Percentiles rank a stretch among this genome's conserved stretches.
phyloP scores from a whole-genome alignment of 2,888 invertebrate genomes.

The Lepidochrysops patricia region DNA sequence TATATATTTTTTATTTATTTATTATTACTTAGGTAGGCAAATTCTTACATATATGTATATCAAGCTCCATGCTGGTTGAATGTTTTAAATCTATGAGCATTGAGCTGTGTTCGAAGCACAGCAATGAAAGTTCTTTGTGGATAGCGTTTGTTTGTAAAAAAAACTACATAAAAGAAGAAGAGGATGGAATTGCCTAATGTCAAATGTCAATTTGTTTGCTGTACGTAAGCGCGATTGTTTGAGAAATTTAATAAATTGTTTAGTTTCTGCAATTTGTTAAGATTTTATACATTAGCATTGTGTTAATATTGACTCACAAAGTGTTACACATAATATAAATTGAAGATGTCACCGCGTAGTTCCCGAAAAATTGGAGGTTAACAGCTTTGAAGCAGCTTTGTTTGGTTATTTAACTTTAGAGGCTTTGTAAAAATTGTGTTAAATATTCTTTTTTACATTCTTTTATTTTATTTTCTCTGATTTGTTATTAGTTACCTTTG shows the following conservation, averaged over 20 bases:
- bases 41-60: too few species aligned
- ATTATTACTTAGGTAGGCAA: too few species aligned
- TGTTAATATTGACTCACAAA: neutral
- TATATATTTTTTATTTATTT: too few species aligned
- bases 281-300: neutral
- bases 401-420: neutral
- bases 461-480: neutral
- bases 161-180: neutral
- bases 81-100: too few species aligned
- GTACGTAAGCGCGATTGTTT: neutral
- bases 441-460: neutral
- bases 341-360: slow-evolving; percentile 7
- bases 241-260: neutral
- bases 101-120: too few species aligned
- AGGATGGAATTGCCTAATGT: neutral
- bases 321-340: neutral
- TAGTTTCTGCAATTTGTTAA: neutral
- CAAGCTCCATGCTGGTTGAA: too few species aligned
- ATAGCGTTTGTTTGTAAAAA: neutral
- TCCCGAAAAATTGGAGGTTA: slow-evolving; percentile 1
- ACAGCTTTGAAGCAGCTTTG: too few species aligned
- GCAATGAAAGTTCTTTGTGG: neutral
- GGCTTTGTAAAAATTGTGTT: neutral
- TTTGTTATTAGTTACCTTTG: neutral
- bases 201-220: neutral